phyloP scores from a whole-genome alignment of 2,797 vertebrate genomes.

The Anolis apletophallus region DNA sequence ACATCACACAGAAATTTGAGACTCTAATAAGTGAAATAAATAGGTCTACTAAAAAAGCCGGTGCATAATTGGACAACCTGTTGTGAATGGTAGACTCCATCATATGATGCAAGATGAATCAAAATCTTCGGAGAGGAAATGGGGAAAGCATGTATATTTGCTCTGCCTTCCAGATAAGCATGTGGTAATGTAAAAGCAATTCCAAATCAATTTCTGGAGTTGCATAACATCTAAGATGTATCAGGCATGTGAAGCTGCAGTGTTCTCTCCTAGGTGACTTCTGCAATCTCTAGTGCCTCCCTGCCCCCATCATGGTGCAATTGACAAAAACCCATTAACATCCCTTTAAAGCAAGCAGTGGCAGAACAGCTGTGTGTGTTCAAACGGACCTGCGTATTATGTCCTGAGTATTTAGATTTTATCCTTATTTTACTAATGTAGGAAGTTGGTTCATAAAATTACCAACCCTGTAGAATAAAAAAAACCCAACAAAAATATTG shows the following conservation, averaged over 20 bases:
- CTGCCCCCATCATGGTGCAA: neutral
- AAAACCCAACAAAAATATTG: too few species aligned
- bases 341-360: neutral
- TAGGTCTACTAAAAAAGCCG: neutral
- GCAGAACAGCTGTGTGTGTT: neutral
- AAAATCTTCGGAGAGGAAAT: neutral
- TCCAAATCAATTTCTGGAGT: neutral
- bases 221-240: neutral
- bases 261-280: neutral
- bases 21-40: neutral
- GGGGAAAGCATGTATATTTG: neutral
- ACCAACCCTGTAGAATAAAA: too few species aligned
- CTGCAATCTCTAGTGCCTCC: neutral
- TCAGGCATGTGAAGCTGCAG: neutral
- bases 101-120: neutral
- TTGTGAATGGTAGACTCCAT: neutral
- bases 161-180: neutral
- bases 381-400: neutral
- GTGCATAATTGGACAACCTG: neutral
- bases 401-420: too few species aligned
- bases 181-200: neutral
- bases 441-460: neutral
- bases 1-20: neutral
- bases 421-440: neutral
- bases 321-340: neutral